Conservation (phyloP, 2,113 vertebrate genomes). For the Phocoena phocoena region DNA sequence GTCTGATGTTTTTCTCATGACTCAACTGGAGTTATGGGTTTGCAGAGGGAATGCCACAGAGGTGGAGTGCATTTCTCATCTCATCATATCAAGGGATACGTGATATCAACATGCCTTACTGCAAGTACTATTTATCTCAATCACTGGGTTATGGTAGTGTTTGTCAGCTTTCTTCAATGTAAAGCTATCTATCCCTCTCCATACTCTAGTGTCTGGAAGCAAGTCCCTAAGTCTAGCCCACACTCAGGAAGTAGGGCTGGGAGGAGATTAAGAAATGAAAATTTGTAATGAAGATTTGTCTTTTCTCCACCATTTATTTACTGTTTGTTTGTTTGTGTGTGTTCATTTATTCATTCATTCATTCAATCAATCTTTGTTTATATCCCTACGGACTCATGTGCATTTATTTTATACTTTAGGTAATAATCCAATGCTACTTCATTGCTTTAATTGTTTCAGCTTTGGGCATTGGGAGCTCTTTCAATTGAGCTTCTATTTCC, state of each 20-base stretch:
- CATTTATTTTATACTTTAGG: not conserved
- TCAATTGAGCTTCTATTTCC: not conserved
- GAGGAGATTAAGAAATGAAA: not conserved
- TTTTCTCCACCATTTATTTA: not conserved
- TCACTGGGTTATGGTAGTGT: not conserved
- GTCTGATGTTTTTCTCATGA: not conserved
- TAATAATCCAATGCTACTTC: not conserved
- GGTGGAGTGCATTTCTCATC: not conserved
- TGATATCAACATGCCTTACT: not conserved
- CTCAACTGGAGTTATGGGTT: not conserved
- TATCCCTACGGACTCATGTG: not conserved
- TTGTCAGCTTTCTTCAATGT: not conserved
- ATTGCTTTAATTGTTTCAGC: not conserved
- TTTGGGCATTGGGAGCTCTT: not conserved
- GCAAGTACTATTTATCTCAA: not conserved
- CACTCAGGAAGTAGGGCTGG: too few relatives aligned
- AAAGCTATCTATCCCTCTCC: not conserved
- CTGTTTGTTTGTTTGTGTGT: not conserved
- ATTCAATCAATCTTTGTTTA: not conserved
- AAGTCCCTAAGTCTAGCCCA: not conserved
- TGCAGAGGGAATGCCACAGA: not conserved
- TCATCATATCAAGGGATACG: not conserved
- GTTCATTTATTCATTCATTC: not conserved
- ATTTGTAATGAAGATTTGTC: not conserved
- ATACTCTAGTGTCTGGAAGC: not conserved